A percentile compares a stretch with the other conserved stretches of the same genome.
Conservation (phyloP, 2,888 invertebrate species). For the Erynnis tages region DNA sequence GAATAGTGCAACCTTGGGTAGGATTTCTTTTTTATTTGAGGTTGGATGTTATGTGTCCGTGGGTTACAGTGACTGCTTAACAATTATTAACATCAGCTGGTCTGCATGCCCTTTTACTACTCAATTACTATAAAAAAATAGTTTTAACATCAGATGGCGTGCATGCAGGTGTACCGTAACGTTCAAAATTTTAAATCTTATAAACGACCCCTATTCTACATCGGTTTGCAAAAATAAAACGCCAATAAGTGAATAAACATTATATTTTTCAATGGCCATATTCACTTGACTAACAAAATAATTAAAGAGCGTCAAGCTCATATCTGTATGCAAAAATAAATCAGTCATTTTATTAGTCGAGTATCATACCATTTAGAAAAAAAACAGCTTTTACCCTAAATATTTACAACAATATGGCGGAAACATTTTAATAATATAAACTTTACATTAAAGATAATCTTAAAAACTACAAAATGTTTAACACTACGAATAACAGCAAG, state of each 20-base stretch:
- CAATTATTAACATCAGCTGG: no score
- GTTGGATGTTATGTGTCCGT: no score
- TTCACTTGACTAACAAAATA: slow-evolving; percentile 26
- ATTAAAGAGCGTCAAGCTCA: slow-evolving; percentile 8
- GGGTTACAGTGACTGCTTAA: no score
- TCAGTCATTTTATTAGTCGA: slow-evolving; percentile 26
- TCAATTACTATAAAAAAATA: no score
- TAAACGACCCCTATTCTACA: no score
- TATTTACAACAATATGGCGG: slow-evolving; percentile 23
- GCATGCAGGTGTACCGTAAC: no score
- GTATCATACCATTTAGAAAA: slow-evolving; percentile 16
- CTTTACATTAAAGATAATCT: neutral
- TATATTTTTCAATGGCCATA: slow-evolving; percentile 18
- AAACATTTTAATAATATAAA: slow-evolving; percentile 8
- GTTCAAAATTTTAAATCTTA: no score
- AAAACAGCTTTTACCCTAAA: slow-evolving; percentile 11
- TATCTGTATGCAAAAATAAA: slow-evolving; percentile 6
- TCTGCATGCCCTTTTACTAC: no score
- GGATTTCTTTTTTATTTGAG: no score
- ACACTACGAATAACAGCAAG: slow-evolving; percentile 8
- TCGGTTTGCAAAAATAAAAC: slow-evolving; percentile 22
- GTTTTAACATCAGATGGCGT: no score
- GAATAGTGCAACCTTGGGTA: no score
- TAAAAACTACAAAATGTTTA: slow-evolving; percentile 17
- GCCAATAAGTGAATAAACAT: slow-evolving; percentile 15